phyloP scores from a whole-genome alignment of 1,140 invertebrate species.

The Pissodes strobi region DNA sequence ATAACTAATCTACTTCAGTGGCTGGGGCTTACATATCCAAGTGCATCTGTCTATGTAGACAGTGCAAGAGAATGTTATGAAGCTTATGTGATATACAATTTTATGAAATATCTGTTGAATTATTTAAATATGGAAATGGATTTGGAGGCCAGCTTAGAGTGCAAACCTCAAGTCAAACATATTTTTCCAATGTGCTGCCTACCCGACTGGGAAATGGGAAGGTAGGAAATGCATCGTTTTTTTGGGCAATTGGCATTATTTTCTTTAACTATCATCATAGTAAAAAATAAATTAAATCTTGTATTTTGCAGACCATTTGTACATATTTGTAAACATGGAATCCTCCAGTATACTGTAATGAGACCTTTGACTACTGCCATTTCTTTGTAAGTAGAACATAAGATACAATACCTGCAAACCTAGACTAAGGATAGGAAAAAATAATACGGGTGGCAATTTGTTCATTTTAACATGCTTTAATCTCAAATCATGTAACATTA shows the following conservation, averaged over 20 bases:
- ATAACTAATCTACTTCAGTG: too few species aligned
- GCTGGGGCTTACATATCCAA: slow-evolving; percentile 80
- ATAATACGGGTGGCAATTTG: too few species aligned
- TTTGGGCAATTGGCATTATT: too few species aligned
- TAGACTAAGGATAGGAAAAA: neutral
- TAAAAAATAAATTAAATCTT: neutral
- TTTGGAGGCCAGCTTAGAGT: slow-evolving; percentile 78
- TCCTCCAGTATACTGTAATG: slow-evolving; percentile 91
- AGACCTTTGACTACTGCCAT: slow-evolving; percentile 86
- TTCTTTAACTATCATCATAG: too few species aligned
- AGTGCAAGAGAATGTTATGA: slow-evolving; percentile 94
- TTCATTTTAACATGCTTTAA: too few species aligned
- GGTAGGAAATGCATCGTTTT: slow-evolving; percentile 56
- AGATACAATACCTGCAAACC: neutral
- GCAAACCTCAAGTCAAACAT: slow-evolving; percentile 84
- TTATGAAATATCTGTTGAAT: slow-evolving; percentile 92
- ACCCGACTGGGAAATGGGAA: slow-evolving; percentile 85
- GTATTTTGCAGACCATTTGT: slow-evolving; percentile 79
- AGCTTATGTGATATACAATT: slow-evolving; percentile 96
- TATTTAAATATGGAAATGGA: slow-evolving; percentile 85
- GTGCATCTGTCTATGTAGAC: slow-evolving; percentile 88
- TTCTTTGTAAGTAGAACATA: slow-evolving; percentile 72
- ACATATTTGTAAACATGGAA: slow-evolving; percentile 94
- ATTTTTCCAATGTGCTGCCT: slow-evolving; percentile 86
- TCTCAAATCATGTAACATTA: too few species aligned